These are phyloP conservation scores for Morus bassanus DNA, from an alignment of 2,797 vertebrate genomes.

Conservation along the genomic window DNA sequence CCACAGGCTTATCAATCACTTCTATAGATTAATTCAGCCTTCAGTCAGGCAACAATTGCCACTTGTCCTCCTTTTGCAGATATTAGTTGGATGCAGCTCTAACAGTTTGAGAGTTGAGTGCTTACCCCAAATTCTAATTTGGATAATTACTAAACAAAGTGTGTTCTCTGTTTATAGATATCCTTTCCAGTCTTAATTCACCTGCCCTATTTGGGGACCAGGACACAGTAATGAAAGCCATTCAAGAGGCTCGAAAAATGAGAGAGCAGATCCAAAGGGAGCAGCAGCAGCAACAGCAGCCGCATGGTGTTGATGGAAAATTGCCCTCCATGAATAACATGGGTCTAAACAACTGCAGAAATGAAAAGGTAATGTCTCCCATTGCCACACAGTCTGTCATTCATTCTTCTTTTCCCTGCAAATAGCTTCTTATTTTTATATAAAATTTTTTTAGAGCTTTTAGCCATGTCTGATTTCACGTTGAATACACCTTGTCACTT, in stretches of 20 bases:
- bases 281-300: conserved; percentile 86
- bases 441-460: neutral
- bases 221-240: conserved; percentile 98
- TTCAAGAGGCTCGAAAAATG: conserved; percentile 97
- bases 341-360: conserved; percentile 92
- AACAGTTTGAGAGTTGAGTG: neutral
- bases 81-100: neutral
- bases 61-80: neutral
- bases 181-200: conserved; percentile 97
- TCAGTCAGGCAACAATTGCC: neutral
- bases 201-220: conserved; percentile 97
- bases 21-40: neutral
- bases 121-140: neutral
- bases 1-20: neutral
- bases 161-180: conserved; percentile 80
- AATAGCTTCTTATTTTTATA: neutral
- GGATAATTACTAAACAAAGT: conserved; percentile 7
- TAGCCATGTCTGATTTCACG: neutral
- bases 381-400: neutral
- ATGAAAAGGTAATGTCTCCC: conserved; percentile 85
- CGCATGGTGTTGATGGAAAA: conserved; percentile 92
- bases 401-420: neutral
- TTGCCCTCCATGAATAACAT: conserved; percentile 88
- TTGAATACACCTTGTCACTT: neutral
- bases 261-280: conserved; percentile 95